Conservation (phyloP, 2,113 vertebrate genomes). For the Oriolus oriolus region DNA sequence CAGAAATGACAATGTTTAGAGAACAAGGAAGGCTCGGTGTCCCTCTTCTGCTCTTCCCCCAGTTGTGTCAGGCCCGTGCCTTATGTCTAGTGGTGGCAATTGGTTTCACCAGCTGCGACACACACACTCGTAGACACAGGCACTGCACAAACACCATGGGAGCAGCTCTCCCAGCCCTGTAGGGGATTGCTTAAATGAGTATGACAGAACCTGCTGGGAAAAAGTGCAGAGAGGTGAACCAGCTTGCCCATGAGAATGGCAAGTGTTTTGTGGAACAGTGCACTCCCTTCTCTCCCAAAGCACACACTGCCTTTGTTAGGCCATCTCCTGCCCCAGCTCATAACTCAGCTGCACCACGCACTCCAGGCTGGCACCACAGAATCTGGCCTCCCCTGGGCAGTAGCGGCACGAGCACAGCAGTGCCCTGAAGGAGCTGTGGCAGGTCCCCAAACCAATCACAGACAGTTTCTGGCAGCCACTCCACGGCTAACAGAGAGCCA, state of each 20-base stretch:
- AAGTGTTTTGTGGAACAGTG: neutral
- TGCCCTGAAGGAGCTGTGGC: neutral
- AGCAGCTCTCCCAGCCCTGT: neutral
- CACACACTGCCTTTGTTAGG: neutral
- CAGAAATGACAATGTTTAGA: neutral
- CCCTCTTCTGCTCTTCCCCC: neutral
- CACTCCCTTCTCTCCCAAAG: neutral
- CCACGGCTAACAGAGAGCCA: neutral
- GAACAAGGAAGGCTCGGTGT: neutral
- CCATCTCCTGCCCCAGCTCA: neutral
- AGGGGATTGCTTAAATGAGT: neutral
- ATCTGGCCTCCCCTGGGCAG: neutral
- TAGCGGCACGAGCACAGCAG: neutral
- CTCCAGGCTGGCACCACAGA: neutral
- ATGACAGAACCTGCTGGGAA: neutral
- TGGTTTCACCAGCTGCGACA: neutral
- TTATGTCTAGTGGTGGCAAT: neutral
- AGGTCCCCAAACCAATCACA: neutral
- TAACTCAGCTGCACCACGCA: neutral
- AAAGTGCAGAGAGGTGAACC: neutral
- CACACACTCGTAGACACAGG: neutral
- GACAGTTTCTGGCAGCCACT: neutral
- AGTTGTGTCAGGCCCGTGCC: neutral
- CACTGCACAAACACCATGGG: accelerated
- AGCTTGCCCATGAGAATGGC: neutral